Percentiles rank a stretch among this genome's conserved stretches.
Evolutionary conservation across 2,113 vertebrate species (phyloP).

Genomic region (Charadrius vociferus): DNA sequence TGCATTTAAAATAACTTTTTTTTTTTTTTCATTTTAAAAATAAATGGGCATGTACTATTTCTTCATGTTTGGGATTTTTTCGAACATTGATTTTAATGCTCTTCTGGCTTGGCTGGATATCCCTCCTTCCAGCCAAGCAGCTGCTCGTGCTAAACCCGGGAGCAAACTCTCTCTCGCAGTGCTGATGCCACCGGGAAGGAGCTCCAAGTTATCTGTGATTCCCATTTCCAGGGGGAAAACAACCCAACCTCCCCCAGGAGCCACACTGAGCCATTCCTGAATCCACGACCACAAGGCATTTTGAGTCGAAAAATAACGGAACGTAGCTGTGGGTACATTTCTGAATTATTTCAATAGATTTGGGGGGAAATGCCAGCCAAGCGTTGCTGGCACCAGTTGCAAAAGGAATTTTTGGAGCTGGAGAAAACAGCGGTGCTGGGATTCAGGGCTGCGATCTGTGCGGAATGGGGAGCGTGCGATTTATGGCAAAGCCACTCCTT

Average conservation of each 20-base stretch:
- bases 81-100: background rate
- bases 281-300: background rate
- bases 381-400: background rate
- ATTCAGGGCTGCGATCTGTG: background rate
- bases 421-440: background rate
- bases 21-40: slow-evolving; percentile 47
- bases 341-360: slow-evolving; percentile 2
- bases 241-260: background rate
- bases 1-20: slow-evolving; percentile 48
- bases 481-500: background rate
- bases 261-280: background rate
- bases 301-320: background rate
- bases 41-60: slow-evolving; percentile 11
- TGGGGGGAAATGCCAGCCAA: slow-evolving; percentile 22
- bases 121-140: background rate
- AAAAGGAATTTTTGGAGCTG: slow-evolving; percentile 31
- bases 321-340: slow-evolving; percentile 31
- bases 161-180: background rate
- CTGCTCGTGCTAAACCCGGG: background rate
- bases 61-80: background rate
- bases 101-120: background rate
- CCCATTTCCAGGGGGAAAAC: background rate
- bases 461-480: background rate
- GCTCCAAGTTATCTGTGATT: background rate
- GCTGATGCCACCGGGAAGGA: background rate